Evolutionary conservation across 2,888 invertebrate species (phyloP), one percentile per base, ranked within the genome.

Genomic region (Mythimna albipuncta): DNA sequence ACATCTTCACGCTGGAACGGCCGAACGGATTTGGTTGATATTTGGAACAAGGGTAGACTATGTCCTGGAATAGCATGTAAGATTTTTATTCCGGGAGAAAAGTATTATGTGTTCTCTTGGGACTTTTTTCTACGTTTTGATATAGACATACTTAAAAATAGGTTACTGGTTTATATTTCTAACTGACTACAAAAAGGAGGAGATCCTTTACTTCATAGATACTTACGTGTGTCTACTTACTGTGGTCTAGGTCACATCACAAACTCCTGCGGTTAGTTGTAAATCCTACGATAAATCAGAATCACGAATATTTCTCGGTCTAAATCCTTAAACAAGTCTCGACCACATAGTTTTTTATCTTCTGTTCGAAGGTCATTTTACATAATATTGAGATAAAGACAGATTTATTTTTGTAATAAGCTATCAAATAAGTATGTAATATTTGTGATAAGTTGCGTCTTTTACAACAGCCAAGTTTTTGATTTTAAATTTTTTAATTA

Each of bases 381-480:
- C 59, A 69, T 79, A 83, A 74, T 72, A 81, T 55, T 67, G 79
- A 69, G 81, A 83, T 78, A 83, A 81, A 75, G 41, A 65, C 57
- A 57, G 57, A 72, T 69, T 70, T 72, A 68, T 68, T 62, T 72
- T 69, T 69, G 55, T 67, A 72, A 71, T 76, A 66, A n/a, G 50
- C 58, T 55, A 76, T 64, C 59, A 64, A 54, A 21, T 69, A 72
- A 54, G 35, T 62, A 70, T n/a, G 21, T 32, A 76, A 61, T 21
- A 32, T 63, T 21, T n/a, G 38, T 50, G 69, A 79, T 76, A 79
- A 70, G 35, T 66, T 26, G 55, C 38, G n/a, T n/a, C 32, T 71
- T 50, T 41, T 64, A 63, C 57, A 32, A 47, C 61, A 73, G 13
- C 16, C 26, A 57, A 66, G 13, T 64, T 64, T 74, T 61, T 52